Percentiles rank a stretch among this genome's conserved stretches.
These are phyloP conservation scores for Rosalia funebris DNA, from an alignment of 2,888 invertebrate species.

Conservation along the genomic window DNA sequence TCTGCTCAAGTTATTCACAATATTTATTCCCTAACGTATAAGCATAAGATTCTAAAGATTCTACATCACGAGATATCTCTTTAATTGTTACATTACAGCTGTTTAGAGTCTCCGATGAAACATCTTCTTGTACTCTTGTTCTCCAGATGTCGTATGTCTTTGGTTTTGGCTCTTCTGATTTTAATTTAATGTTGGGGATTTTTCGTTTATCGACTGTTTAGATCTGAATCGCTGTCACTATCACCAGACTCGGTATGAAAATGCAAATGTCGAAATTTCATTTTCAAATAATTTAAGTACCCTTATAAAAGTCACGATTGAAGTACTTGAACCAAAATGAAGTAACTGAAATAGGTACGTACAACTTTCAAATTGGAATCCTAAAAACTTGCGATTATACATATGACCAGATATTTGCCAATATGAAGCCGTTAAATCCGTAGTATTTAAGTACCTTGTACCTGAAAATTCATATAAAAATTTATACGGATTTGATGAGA, in stretches of 20 bases:
- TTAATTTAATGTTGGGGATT: slow-evolving; percentile 67
- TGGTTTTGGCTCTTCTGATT: slow-evolving; percentile 63
- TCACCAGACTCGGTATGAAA: slow-evolving; percentile 66
- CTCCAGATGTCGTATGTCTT: slow-evolving; percentile 85
- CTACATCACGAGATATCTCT: slow-evolving; percentile 75
- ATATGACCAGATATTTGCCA: too few relatives aligned
- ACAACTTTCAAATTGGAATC: too few relatives aligned
- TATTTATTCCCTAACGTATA: slow-evolving; percentile 66
- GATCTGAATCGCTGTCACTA: slow-evolving; percentile 73
- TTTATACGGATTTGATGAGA: too few relatives aligned
- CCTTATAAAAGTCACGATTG: too few relatives aligned
- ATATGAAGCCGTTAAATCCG: too few relatives aligned
- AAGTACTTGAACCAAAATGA: too few relatives aligned
- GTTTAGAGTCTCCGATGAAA: slow-evolving; percentile 80
- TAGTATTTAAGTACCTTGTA: too few relatives aligned
- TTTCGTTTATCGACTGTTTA: slow-evolving; percentile 64
- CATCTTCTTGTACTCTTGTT: slow-evolving; percentile 77
- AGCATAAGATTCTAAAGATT: slow-evolving; percentile 84
- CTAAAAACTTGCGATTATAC: too few relatives aligned
- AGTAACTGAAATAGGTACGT: too few relatives aligned
- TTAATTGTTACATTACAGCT: slow-evolving; percentile 79
- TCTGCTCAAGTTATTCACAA: slow-evolving; percentile 65
- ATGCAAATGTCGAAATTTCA: too few relatives aligned
- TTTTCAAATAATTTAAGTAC: too few relatives aligned
- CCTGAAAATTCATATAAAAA: too few relatives aligned